These are phyloP conservation scores for Noctilio leporinus DNA, from an alignment of 2,113 vertebrate species.

Conservation along the genomic window DNA sequence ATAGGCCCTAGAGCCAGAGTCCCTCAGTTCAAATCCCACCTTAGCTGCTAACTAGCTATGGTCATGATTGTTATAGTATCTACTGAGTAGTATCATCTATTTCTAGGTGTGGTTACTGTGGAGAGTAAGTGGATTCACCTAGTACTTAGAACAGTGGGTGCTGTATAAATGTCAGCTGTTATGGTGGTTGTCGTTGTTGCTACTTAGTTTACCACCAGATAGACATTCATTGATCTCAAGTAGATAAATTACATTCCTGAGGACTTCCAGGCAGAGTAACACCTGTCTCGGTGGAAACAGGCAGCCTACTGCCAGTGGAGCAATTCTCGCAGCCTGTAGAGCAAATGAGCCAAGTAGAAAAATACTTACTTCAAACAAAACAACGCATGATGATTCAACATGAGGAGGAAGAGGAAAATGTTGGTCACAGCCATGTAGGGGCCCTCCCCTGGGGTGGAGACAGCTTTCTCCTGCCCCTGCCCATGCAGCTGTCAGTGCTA, in stretches of 20 bases:
- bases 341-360: slow-evolving; percentile 23
- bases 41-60: not conserved
- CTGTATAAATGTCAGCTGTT: not conserved
- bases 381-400: slow-evolving; percentile 39
- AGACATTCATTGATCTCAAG: not conserved
- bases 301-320: not conserved
- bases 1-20: not conserved
- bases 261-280: not conserved
- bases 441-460: not conserved
- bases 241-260: not conserved
- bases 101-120: not conserved
- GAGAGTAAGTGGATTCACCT: not conserved
- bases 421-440: not conserved
- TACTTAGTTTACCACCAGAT: not conserved
- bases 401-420: not conserved
- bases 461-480: not conserved
- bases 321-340: not conserved
- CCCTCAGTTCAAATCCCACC: not conserved
- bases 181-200: not conserved
- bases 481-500: not conserved
- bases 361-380: not conserved
- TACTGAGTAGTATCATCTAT: not conserved
- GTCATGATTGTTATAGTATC: not conserved
- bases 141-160: not conserved
- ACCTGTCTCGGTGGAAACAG: not conserved